Evolutionary conservation across 2,113 vertebrate genomes (phyloP).

Genomic region (Carollia perspicillata): DNA sequence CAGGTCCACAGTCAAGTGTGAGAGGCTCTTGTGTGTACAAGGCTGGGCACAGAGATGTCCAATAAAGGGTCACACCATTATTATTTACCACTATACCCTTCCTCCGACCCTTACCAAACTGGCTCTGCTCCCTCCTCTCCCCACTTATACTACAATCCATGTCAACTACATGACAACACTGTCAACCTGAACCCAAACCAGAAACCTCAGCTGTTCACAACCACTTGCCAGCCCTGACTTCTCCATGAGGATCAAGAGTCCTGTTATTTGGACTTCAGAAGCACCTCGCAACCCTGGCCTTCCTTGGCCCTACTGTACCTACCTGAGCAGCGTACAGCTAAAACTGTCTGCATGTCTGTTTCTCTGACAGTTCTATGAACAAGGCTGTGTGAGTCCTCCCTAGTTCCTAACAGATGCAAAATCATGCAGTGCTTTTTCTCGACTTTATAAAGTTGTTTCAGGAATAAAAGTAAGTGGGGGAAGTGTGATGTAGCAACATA

Average conservation of each 20-base stretch:
- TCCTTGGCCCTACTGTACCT: background rate
- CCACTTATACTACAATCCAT: background rate
- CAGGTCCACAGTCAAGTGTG: accelerated
- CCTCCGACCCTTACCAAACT: background rate
- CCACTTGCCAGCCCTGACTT: background rate
- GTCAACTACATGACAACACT: background rate
- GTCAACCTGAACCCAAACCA: background rate
- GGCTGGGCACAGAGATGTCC: background rate
- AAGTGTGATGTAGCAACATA: background rate
- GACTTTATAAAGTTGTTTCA: background rate
- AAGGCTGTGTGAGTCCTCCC: background rate
- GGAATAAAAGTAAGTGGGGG: slow-evolving; percentile 34
- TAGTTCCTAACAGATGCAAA: background rate
- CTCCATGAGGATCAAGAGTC: background rate
- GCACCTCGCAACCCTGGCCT: background rate
- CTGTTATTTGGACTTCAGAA: background rate
- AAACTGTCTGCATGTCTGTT: background rate
- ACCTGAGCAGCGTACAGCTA: background rate
- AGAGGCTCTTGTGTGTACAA: background rate
- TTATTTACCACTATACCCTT: background rate
- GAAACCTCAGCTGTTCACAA: background rate
- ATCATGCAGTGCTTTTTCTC: background rate
- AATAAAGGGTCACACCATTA: accelerated
- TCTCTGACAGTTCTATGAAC: background rate
- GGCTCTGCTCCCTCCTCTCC: background rate